phyloP scores from a whole-genome alignment of 2,113 vertebrate genomes.

The Callopanchax toddi region DNA sequence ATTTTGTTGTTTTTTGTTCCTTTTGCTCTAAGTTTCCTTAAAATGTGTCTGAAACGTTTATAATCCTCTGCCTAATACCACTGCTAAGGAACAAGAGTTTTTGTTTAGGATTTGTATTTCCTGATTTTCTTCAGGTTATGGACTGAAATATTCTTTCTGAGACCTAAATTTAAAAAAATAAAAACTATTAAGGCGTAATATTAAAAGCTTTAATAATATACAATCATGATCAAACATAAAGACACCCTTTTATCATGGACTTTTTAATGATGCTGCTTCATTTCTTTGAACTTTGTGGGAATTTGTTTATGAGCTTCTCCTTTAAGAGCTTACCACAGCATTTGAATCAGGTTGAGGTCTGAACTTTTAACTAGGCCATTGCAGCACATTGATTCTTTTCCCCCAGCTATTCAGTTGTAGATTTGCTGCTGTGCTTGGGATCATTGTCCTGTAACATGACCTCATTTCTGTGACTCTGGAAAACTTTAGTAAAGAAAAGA shows the following conservation, averaged over 20 bases:
- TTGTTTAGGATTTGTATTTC: neutral
- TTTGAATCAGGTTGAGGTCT: neutral
- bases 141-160: neutral
- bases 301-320: neutral
- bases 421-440: neutral
- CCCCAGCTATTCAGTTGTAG: neutral
- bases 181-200: too few relatives aligned
- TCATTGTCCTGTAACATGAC: neutral
- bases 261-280: neutral
- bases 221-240: neutral
- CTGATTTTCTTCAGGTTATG: neutral
- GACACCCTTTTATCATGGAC: neutral
- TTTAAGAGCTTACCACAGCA: neutral
- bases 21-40: conserved; percentile 3
- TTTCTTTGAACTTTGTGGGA: neutral
- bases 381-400: neutral
- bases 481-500: neutral
- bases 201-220: neutral
- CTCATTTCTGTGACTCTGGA: neutral
- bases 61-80: neutral
- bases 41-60: conserved; percentile 6
- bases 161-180: too few relatives aligned
- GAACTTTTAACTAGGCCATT: conserved; percentile 1
- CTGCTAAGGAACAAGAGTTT: neutral
- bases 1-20: conserved; percentile 4